A percentile compares a stretch with the other conserved stretches of the same genome.
These are phyloP conservation scores for Phymanthus crucifer DNA, from an alignment of 92 coral and sea anemone genomes.

Conservation along the genomic window DNA sequence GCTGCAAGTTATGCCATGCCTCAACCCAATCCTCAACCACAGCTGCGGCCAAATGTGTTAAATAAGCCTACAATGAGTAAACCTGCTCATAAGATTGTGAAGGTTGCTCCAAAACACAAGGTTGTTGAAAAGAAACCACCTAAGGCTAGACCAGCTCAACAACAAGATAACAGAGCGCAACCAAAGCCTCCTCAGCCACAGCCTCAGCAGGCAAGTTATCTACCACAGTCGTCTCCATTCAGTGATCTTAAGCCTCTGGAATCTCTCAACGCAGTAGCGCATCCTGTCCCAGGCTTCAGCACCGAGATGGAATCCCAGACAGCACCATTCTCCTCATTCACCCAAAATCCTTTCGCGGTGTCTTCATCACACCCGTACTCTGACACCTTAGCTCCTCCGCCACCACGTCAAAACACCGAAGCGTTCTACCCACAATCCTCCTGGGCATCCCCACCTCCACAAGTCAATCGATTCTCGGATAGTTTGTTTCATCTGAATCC, in stretches of 20 bases:
- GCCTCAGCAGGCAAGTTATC: background rate
- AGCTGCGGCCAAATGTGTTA: background rate
- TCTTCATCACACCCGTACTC: conserved; percentile 41
- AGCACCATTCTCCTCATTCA: conserved; percentile 17
- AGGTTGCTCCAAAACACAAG: conserved; percentile 21
- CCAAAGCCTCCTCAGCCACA: background rate
- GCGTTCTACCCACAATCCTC: conserved; percentile 21
- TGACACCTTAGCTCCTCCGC: conserved; percentile 11
- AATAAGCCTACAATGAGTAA: background rate
- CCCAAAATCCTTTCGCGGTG: conserved; percentile 17
- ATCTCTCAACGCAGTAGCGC: background rate
- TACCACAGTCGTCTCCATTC: conserved; percentile 34
- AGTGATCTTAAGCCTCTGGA: conserved; percentile 11
- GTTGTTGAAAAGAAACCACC: background rate
- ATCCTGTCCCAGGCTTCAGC: background rate
- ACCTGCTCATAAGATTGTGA: conserved; percentile 1
- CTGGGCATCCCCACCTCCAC: conserved; percentile 22
- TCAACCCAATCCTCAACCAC: conserved; percentile 12
- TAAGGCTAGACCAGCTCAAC: background rate
- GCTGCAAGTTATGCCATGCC: background rate
- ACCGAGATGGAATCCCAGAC: conserved; percentile 22
- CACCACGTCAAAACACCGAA: conserved; percentile 3
- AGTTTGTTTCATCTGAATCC: conserved; percentile 20
- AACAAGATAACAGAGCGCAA: conserved; percentile 6
- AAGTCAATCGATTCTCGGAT: conserved; percentile 9